Conservation (phyloP, 2,888 invertebrate genomes). For the Drosophila koepferae region DNA sequence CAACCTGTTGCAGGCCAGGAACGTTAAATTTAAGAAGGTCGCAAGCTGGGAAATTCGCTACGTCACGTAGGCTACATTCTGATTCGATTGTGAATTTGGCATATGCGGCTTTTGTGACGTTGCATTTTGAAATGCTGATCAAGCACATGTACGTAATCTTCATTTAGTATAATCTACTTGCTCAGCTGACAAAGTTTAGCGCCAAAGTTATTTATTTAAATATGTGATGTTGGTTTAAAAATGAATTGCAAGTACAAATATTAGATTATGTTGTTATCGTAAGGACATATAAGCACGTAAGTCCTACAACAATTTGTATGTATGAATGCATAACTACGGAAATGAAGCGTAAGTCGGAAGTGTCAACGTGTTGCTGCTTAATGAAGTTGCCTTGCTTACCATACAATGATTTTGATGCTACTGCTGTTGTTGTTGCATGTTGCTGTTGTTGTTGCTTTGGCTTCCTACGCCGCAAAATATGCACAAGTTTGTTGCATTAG, state of each 20-base stretch:
- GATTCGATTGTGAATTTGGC: background rate
- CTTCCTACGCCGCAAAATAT: conserved; percentile 50
- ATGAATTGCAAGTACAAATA: conserved; percentile 6
- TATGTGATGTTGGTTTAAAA: conserved; percentile 18
- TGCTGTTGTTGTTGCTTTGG: conserved; percentile 28
- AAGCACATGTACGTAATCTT: conserved; percentile 13
- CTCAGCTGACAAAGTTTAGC: conserved; percentile 23
- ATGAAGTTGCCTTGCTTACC: conserved; percentile 45
- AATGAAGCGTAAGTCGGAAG: conserved; percentile 60
- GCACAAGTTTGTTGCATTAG: conserved; percentile 66
- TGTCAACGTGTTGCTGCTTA: conserved; percentile 63
- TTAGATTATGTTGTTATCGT: conserved; percentile 5
- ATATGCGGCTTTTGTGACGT: conserved; percentile 1
- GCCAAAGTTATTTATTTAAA: conserved; percentile 33
- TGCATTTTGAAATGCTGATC: background rate
- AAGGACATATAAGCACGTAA: conserved; percentile 37
- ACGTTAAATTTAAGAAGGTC: conserved; percentile 7
- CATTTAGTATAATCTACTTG: background rate
- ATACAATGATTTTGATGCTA: background rate
- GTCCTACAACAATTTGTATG: conserved; percentile 45
- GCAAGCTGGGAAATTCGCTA: background rate
- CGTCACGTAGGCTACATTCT: conserved; percentile 10
- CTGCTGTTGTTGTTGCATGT: background rate
- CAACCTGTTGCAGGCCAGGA: conserved; percentile 31
- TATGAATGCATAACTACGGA: conserved; percentile 44